Evolutionary conservation across 2,888 invertebrate species (phyloP).

Genomic region (Acrobasis consociella): DNA sequence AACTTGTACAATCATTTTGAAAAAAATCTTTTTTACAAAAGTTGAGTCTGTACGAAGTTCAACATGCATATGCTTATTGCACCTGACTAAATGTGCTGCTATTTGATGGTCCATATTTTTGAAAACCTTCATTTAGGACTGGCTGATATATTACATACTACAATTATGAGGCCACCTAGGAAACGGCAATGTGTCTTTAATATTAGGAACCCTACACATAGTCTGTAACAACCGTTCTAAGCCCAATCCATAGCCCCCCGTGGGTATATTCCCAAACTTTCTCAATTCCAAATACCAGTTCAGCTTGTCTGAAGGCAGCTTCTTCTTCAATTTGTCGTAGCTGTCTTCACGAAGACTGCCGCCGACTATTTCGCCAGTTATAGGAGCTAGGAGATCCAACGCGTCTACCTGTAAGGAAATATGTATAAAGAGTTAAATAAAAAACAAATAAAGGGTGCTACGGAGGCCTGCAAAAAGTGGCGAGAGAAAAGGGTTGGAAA

Average conservation of each 20-base stretch:
- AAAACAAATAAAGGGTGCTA: too few relatives aligned
- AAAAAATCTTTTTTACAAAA: too few relatives aligned
- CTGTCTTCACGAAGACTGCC: constrained; percentile 96
- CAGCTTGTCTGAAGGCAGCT: constrained; percentile 84
- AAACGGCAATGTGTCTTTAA: constrained; percentile 97
- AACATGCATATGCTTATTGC: too few relatives aligned
- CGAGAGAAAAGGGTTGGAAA: too few relatives aligned
- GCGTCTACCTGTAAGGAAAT: constrained; percentile 84
- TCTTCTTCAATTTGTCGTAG: constrained; percentile 83
- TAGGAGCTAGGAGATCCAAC: constrained; percentile 93
- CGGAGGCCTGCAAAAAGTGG: too few relatives aligned
- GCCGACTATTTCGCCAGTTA: constrained; percentile 96
- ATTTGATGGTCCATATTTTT: too few relatives aligned
- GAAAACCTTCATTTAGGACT: too few relatives aligned
- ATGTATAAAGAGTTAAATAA: too few relatives aligned
- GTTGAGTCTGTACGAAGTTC: too few relatives aligned
- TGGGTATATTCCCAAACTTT: constrained; percentile 93
- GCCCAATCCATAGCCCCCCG: constrained; percentile 98
- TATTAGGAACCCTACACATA: constrained; percentile 91
- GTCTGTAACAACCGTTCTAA: constrained; percentile 95
- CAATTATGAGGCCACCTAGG: constrained; percentile 97
- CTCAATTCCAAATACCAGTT: constrained; percentile 96
- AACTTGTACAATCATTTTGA: too few relatives aligned
- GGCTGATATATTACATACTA: constrained; percentile 75
- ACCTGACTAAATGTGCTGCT: too few relatives aligned